Evolutionary conservation across 2,888 invertebrate species (phyloP).

Genomic region (Nasonia oneida): DNA sequence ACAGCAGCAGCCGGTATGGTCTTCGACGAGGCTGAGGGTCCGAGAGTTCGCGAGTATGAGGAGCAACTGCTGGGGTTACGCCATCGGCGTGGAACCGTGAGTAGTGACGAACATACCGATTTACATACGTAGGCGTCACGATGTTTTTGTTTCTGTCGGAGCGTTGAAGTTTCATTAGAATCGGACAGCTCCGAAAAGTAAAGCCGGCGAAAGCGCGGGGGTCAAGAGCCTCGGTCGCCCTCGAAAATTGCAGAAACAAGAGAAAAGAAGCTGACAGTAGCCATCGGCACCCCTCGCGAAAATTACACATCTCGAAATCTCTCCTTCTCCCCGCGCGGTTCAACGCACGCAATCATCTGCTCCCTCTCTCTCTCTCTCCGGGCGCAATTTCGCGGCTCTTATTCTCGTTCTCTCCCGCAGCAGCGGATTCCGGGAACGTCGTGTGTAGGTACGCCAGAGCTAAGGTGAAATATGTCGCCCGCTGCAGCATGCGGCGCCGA

Average conservation of each 20-base stretch:
- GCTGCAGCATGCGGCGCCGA: background rate
- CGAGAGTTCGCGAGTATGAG: background rate
- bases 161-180: no score
- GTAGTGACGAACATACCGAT: background rate
- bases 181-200: no score
- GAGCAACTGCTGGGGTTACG: background rate
- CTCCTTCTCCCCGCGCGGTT: background rate
- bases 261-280: background rate
- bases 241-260: background rate
- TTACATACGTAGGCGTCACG: no score
- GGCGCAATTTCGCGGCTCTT: background rate
- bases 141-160: background rate
- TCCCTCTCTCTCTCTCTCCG: background rate
- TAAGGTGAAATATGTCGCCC: background rate
- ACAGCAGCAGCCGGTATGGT: background rate
- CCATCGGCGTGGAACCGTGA: background rate
- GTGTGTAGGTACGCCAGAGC: background rate
- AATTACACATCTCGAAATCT: background rate
- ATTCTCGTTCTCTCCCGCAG: background rate
- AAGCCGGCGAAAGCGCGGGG: background rate
- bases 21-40: background rate
- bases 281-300: background rate
- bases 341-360: background rate
- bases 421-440: background rate
- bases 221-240: background rate